phyloP scores from a whole-genome alignment of 2,888 invertebrate genomes.

The Marronus borbonicus region DNA sequence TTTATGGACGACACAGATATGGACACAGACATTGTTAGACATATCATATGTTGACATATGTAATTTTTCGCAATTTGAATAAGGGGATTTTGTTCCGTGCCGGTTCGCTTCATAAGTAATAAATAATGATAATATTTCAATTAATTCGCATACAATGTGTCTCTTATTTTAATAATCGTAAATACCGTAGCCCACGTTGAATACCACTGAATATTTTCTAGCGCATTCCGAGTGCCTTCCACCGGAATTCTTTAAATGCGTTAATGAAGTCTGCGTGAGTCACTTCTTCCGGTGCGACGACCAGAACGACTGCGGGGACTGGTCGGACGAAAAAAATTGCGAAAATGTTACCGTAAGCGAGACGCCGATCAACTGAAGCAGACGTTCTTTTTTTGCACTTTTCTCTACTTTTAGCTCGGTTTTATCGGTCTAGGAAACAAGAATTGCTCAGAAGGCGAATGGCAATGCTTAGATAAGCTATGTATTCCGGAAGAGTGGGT shows the following conservation, averaged over 20 bases:
- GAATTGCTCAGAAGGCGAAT: slow-evolving; percentile 63
- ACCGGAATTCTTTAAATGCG: slow-evolving; percentile 66
- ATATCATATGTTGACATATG: too few relatives aligned
- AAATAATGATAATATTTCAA: too few relatives aligned
- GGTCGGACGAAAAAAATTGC: slow-evolving; percentile 68
- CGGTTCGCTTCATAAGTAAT: too few relatives aligned
- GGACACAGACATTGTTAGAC: too few relatives aligned
- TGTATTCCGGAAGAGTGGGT: slow-evolving; percentile 65
- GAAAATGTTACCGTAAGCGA: slow-evolving; percentile 57
- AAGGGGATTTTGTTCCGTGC: too few relatives aligned
- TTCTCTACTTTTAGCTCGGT: background rate
- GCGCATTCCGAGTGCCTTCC: slow-evolving; percentile 58
- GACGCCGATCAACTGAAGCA: background rate
- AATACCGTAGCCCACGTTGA: too few relatives aligned
- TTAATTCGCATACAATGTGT: too few relatives aligned
- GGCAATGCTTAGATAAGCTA: slow-evolving; percentile 65
- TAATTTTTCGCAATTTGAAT: too few relatives aligned
- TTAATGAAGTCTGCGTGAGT: slow-evolving; percentile 65
- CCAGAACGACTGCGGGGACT: slow-evolving; percentile 69
- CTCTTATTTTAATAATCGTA: too few relatives aligned
- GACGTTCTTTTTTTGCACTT: background rate
- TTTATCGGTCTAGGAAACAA: background rate
- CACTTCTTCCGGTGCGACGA: slow-evolving; percentile 66
- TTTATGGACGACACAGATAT: too few relatives aligned
- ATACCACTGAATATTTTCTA: too few relatives aligned